Conservation (phyloP, 2,888 invertebrate species). For the Euplexia lucipara region DNA sequence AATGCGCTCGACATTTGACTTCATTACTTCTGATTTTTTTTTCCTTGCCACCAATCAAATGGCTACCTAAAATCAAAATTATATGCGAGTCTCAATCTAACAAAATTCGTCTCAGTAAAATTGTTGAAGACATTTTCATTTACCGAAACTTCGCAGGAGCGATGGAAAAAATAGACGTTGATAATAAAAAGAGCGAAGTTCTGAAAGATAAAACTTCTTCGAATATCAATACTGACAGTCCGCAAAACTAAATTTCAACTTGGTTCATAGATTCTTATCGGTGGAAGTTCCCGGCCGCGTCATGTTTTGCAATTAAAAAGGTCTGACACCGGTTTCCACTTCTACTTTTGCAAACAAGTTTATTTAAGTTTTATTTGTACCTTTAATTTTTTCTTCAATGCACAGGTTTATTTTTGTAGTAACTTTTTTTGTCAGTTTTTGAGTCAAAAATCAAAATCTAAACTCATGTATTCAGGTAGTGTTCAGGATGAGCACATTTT, state of each 20-base stretch:
- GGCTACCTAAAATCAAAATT: slow-evolving; percentile 42
- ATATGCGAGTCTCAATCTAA: slow-evolving; percentile 20
- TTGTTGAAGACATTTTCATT: slow-evolving; percentile 52
- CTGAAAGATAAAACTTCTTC: slow-evolving; percentile 73
- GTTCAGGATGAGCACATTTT: too few species aligned
- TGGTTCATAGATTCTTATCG: slow-evolving; percentile 73
- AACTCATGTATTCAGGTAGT: too few species aligned
- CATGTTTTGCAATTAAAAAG: slow-evolving; percentile 71
- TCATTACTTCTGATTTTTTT: slow-evolving; percentile 20
- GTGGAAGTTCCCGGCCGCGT: slow-evolving; percentile 65
- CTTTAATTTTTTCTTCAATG: neutral
- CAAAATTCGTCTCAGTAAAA: slow-evolving; percentile 23
- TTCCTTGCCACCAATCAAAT: slow-evolving; percentile 43
- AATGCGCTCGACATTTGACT: neutral
- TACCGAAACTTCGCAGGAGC: slow-evolving; percentile 48
- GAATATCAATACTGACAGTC: slow-evolving; percentile 73
- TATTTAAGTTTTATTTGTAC: slow-evolving; percentile 19
- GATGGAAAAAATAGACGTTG: slow-evolving; percentile 56
- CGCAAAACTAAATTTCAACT: slow-evolving; percentile 71
- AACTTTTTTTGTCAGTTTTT: neutral
- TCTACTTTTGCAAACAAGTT: slow-evolving; percentile 22
- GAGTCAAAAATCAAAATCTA: too few species aligned
- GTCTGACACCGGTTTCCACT: slow-evolving; percentile 36
- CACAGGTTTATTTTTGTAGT: neutral
- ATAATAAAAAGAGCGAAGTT: slow-evolving; percentile 59